A percentile compares a stretch with the other conserved stretches of the same genome.
phyloP scores from a whole-genome alignment of 2,888 invertebrate genomes.

The Xylocampa areola region DNA sequence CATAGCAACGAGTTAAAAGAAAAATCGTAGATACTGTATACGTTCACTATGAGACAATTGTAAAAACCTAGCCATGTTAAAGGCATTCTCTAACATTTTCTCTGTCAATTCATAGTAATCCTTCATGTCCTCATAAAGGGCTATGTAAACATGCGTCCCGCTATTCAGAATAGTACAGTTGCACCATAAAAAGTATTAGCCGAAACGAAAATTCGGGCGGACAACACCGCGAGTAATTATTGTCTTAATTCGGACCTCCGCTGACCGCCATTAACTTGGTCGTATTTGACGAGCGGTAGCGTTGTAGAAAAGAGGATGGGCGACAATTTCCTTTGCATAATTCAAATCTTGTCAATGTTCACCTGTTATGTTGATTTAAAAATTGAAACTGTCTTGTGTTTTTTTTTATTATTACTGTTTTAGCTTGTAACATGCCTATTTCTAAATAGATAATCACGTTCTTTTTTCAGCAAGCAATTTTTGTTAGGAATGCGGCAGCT shows the following conservation, averaged over 20 bases:
- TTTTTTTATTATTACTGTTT: no score
- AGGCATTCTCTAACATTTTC: slow-evolving; percentile 16
- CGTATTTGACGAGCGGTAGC: slow-evolving; percentile 64
- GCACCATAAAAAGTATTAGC: slow-evolving; percentile 83
- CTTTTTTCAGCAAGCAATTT: no score
- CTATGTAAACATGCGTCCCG: slow-evolving; percentile 64
- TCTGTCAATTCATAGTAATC: slow-evolving; percentile 29
- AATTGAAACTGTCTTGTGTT: no score
- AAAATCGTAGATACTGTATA: no score
- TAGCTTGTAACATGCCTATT: no score
- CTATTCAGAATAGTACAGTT: slow-evolving; percentile 67
- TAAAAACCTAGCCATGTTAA: neutral
- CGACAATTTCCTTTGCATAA: neutral
- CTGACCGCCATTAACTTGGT: slow-evolving; percentile 81
- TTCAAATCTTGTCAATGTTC: no score
- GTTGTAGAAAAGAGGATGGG: slow-evolving; percentile 29
- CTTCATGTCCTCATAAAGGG: slow-evolving; percentile 47
- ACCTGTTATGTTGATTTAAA: no score
- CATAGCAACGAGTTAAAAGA: no score
- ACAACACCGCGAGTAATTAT: slow-evolving; percentile 83
- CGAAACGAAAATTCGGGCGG: slow-evolving; percentile 78
- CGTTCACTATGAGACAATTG: neutral
- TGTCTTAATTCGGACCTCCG: slow-evolving; percentile 86
- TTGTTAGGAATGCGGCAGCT: neutral
- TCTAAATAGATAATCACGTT: no score